phyloP scores from a whole-genome alignment of 2,113 vertebrate species.

The Polypterus bichir region DNA sequence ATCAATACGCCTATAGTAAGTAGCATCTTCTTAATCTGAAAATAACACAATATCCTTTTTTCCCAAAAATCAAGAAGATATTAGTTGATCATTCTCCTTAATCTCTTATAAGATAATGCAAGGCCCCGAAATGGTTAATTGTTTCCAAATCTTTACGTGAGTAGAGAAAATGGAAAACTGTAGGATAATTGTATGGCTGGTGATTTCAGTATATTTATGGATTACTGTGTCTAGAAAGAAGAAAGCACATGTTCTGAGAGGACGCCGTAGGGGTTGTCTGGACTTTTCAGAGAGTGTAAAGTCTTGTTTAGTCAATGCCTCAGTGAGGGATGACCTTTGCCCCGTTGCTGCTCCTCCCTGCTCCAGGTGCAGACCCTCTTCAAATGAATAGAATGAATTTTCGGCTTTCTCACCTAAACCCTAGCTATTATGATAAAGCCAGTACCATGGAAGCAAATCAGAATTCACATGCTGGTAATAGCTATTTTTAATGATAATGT shows the following conservation, averaged over 20 bases:
- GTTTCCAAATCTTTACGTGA: conserved; percentile 54
- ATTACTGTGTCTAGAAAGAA: conserved; percentile 56
- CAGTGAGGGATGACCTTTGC: conserved; percentile 57
- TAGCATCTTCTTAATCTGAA: too few species aligned
- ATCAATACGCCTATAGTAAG: too few species aligned
- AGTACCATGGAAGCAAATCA: too few species aligned
- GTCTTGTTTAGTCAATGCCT: conserved; percentile 62
- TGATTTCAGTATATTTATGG: conserved; percentile 69
- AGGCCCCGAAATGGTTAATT: conserved; percentile 58
- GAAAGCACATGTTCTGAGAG: conserved; percentile 55
- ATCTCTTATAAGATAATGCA: not conserved
- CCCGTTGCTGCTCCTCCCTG: conserved; percentile 49
- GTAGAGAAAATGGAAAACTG: conserved; percentile 42
- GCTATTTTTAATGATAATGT: too few species aligned
- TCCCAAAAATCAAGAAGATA: too few species aligned
- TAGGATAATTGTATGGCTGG: conserved; percentile 54
- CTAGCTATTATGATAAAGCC: too few species aligned
- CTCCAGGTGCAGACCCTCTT: conserved; percentile 71
- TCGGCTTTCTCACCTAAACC: too few species aligned
- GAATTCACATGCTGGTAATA: too few species aligned
- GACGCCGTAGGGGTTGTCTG: conserved; percentile 65
- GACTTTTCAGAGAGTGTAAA: conserved; percentile 55
- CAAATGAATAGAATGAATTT: conserved; percentile 12
- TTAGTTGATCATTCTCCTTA: too few species aligned
- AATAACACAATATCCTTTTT: too few species aligned